Evolutionary conservation across 2,888 invertebrate genomes (phyloP).

Genomic region (Melinopterus prodromus): DNA sequence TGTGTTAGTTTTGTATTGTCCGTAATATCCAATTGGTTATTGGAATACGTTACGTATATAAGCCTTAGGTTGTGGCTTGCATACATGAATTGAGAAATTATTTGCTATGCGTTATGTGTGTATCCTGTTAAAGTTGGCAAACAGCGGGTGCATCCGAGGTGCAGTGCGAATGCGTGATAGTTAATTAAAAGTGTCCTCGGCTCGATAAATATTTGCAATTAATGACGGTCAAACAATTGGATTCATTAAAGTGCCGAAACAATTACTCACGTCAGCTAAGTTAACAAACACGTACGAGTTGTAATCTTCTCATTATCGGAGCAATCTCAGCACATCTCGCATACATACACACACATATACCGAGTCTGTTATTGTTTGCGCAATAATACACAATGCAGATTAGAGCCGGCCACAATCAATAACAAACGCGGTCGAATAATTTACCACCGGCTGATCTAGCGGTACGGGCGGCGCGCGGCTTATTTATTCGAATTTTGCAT

Average conservation of each 20-base stretch:
- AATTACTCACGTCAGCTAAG: slow-evolving; percentile 33
- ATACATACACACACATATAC: slow-evolving; percentile 45
- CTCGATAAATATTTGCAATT: not conserved
- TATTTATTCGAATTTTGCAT: slow-evolving; percentile 38
- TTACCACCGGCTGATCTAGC: slow-evolving; percentile 41
- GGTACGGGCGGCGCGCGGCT: slow-evolving; percentile 33
- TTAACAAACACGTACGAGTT: slow-evolving; percentile 44
- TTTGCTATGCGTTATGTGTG: not conserved
- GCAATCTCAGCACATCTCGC: slow-evolving; percentile 48
- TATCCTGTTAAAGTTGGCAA: not conserved
- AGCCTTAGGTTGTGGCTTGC: too few species aligned
- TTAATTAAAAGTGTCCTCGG: not conserved
- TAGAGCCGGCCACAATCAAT: slow-evolving; percentile 51
- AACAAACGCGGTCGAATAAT: slow-evolving; percentile 49
- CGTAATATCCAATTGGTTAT: too few species aligned
- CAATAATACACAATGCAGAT: slow-evolving; percentile 50
- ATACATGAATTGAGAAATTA: too few species aligned
- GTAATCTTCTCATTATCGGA: slow-evolving; percentile 53
- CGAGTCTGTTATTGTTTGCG: slow-evolving; percentile 49
- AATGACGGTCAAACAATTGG: slow-evolving; percentile 27
- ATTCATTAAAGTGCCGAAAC: slow-evolving; percentile 33
- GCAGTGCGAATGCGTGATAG: not conserved
- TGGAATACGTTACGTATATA: too few species aligned
- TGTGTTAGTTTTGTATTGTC: too few species aligned
- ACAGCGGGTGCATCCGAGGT: not conserved